phyloP scores from a whole-genome alignment of 2,113 vertebrate genomes.

The Prunella fulvescens region DNA sequence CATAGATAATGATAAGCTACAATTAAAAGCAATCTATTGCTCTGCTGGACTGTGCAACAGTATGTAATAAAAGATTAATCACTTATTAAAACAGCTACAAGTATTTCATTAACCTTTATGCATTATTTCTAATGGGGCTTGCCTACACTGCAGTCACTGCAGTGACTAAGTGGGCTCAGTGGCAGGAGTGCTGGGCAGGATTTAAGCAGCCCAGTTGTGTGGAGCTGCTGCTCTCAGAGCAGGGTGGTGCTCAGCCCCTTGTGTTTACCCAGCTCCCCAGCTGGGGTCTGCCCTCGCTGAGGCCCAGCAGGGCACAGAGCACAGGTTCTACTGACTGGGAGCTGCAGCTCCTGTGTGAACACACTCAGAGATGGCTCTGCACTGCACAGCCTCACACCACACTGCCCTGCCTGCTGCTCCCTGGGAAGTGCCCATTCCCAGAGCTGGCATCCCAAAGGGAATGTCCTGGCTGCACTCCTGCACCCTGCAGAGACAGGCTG shows the following conservation, averaged over 20 bases:
- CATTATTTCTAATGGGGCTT: constrained; percentile 39
- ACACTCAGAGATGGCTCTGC: background rate
- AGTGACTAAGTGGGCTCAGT: background rate
- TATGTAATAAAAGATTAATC: constrained; percentile 54
- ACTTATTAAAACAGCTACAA: constrained; percentile 53
- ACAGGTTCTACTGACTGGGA: background rate
- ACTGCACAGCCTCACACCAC: background rate
- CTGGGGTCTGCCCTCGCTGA: background rate
- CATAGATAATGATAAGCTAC: constrained; percentile 17
- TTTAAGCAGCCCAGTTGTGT: background rate
- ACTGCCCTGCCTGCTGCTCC: background rate
- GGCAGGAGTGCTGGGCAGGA: background rate
- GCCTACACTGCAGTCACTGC: background rate
- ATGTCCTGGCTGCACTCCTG: background rate
- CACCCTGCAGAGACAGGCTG: background rate
- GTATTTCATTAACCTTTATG: constrained; percentile 59
- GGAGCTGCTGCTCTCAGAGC: background rate
- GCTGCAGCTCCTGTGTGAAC: background rate
- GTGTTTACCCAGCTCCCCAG: background rate
- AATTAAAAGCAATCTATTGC: constrained; percentile 59
- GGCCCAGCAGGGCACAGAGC: background rate
- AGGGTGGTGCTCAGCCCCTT: background rate
- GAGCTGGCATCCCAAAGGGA: background rate
- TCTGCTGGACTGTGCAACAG: constrained; percentile 42
- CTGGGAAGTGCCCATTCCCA: background rate